These are phyloP conservation scores for Aphaenogaster floridana DNA, from an alignment of 1,140 invertebrate genomes.

Conservation along the genomic window DNA sequence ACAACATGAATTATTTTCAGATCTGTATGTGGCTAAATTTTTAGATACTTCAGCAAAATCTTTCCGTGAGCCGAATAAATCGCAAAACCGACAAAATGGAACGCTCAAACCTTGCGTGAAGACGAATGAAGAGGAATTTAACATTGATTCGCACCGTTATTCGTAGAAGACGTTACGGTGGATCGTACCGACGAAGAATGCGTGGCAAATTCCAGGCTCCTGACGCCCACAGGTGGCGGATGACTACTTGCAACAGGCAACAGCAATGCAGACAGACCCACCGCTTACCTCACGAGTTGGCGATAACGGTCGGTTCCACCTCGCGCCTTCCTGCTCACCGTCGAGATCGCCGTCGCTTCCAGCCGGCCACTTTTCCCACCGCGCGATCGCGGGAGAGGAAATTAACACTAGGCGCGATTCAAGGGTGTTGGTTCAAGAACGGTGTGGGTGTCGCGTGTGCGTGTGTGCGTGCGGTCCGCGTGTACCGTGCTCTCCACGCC, in stretches of 20 bases:
- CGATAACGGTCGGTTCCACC: not conserved
- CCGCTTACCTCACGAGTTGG: conserved; percentile 61
- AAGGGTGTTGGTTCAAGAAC: conserved; percentile 69
- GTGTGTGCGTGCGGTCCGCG: not conserved
- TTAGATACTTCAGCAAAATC: no score
- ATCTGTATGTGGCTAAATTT: no score
- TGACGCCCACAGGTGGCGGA: conserved; percentile 30
- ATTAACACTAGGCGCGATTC: conserved; percentile 72
- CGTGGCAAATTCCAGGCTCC: not conserved
- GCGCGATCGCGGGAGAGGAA: conserved; percentile 66
- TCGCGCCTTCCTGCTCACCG: conserved; percentile 28
- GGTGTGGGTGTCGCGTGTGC: conserved; percentile 27
- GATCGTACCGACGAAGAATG: not conserved
- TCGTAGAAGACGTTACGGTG: not conserved
- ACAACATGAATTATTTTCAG: no score
- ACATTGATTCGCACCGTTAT: not conserved
- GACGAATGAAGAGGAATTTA: not conserved
- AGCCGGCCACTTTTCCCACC: conserved; percentile 66
- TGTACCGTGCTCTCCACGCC: not conserved
- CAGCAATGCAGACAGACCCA: not conserved
- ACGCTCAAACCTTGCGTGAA: not conserved
- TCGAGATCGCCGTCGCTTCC: conserved; percentile 59
- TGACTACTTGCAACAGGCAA: not conserved
- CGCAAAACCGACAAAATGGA: not conserved
- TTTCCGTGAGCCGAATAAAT: not conserved